Conservation (phyloP, 2,797 vertebrate species). For the Sebastes nivosus region DNA sequence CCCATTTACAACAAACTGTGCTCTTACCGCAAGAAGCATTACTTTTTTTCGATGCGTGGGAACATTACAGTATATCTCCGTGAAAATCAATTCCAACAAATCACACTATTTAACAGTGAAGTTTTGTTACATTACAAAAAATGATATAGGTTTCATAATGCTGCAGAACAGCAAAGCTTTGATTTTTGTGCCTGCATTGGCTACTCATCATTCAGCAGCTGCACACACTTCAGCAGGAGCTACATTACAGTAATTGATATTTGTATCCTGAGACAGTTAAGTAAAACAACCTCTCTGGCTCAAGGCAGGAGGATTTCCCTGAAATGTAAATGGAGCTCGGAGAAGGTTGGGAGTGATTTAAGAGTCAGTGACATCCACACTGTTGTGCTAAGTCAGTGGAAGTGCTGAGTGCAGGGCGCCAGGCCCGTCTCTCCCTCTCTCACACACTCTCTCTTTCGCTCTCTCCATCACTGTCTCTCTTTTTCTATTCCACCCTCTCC, state of each 20-base stretch:
- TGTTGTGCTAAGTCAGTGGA: slow-evolving; percentile 72
- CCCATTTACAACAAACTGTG: neutral
- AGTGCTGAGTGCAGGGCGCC: slow-evolving; percentile 72
- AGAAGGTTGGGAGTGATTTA: slow-evolving; percentile 77
- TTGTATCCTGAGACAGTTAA: slow-evolving; percentile 72
- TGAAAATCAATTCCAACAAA: neutral
- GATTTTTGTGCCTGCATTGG: slow-evolving; percentile 1
- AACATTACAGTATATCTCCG: neutral
- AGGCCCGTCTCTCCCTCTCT: slow-evolving; percentile 46
- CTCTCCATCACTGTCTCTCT: slow-evolving; percentile 58
- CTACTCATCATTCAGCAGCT: slow-evolving; percentile 34
- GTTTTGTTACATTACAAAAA: neutral
- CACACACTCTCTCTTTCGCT: slow-evolving; percentile 23
- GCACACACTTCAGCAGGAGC: slow-evolving; percentile 36
- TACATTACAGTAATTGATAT: slow-evolving; percentile 74
- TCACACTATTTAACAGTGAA: neutral
- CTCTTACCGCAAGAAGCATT: neutral
- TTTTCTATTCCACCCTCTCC: slow-evolving; percentile 41
- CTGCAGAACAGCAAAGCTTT: neutral
- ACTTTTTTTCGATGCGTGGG: neutral
- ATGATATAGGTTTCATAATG: neutral
- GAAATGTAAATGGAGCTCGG: slow-evolving; percentile 73
- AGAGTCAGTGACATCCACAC: slow-evolving; percentile 68
- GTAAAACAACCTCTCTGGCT: slow-evolving; percentile 73
- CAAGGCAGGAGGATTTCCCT: slow-evolving; percentile 69